Evolutionary conservation across 2,113 vertebrate genomes (phyloP).

Genomic region (Corynorhinus townsendii): DNA sequence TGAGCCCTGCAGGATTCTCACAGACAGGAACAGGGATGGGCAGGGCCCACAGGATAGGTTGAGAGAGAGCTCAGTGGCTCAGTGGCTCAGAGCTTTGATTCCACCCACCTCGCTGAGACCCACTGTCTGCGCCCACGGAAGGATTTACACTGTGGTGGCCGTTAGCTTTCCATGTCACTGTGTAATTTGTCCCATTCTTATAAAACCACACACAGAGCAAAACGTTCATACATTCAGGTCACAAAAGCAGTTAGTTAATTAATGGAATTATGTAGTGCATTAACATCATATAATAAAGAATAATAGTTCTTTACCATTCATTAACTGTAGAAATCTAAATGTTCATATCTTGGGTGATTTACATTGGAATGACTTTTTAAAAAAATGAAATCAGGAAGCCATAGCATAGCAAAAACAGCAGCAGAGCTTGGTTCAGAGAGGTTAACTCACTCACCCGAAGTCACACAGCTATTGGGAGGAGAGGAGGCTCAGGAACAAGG

Average conservation of each 20-base stretch:
- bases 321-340: not conserved
- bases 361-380: not conserved
- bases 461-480: not conserved
- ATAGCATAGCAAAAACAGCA: not conserved
- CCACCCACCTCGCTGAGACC: not conserved
- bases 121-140: not conserved
- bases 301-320: not conserved
- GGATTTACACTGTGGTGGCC: not conserved
- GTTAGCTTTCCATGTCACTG: not conserved
- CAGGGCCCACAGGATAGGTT: rapidly evolving
- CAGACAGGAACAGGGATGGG: not conserved
- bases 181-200: not conserved
- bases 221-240: not conserved
- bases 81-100: too few species aligned
- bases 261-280: not conserved
- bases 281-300: not conserved
- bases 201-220: not conserved
- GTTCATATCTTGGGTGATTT: not conserved
- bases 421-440: not conserved
- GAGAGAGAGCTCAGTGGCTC: not conserved
- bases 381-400: not conserved
- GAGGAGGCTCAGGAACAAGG: not conserved
- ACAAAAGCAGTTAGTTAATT: not conserved
- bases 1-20: too few species aligned
- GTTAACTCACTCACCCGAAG: not conserved